Evolutionary conservation across 2,888 invertebrate species (phyloP).

Genomic region (Orthosia gracilis): DNA sequence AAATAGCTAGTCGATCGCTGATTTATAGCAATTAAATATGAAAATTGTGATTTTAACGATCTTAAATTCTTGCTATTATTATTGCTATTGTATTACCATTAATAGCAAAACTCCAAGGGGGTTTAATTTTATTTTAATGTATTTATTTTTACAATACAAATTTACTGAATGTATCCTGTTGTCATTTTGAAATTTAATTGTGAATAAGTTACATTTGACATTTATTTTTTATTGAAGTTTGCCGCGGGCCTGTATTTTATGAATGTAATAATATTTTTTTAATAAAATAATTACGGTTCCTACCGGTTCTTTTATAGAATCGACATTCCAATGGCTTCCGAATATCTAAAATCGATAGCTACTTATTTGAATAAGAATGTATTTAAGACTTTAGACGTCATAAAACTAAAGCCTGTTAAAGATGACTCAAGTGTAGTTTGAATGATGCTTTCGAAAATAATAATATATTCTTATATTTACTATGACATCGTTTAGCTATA

Average conservation of each 20-base stretch:
- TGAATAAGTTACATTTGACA: conserved; percentile 21
- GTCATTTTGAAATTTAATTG: conserved; percentile 14
- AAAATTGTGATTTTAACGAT: conserved; percentile 26
- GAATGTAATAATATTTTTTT: conserved; percentile 10
- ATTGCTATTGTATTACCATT: conserved; percentile 30
- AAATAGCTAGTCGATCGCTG: conserved; percentile 50
- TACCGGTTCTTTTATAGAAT: conserved; percentile 45
- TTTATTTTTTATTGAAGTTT: conserved; percentile 37
- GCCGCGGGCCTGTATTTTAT: conserved; percentile 45
- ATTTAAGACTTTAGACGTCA: conserved; percentile 7
- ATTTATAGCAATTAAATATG: conserved; percentile 53
- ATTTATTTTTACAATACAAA: conserved; percentile 2
- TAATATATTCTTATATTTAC: background rate
- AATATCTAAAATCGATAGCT: conserved; percentile 27
- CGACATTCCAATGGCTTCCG: conserved; percentile 42
- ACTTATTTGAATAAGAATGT: conserved; percentile 45
- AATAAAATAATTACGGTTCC: conserved; percentile 9
- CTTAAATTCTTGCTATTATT: conserved; percentile 19
- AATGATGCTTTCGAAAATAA: background rate
- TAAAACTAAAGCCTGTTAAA: background rate
- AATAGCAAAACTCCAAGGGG: conserved; percentile 13
- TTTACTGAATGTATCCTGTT: conserved; percentile 12
- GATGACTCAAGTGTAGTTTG: conserved; percentile 32
- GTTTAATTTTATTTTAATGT: conserved; percentile 5
- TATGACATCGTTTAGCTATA: background rate